phyloP scores from a whole-genome alignment of 2,888 invertebrate genomes.

The Epistrophe grossulariae region DNA sequence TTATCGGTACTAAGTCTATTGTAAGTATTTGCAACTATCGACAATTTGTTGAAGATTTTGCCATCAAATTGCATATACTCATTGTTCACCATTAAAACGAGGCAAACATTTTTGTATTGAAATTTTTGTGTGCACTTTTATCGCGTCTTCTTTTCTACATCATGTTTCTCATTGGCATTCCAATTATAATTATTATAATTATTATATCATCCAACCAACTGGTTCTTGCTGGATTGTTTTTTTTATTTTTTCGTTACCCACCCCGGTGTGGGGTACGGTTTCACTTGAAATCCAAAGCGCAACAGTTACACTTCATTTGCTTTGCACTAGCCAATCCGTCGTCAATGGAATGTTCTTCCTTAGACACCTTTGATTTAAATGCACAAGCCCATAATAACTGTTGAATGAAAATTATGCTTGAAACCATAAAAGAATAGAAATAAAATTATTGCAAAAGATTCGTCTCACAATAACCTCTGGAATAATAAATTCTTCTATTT shows the following conservation, averaged over 20 bases:
- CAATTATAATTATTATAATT: slow-evolving; percentile 21
- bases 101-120: slow-evolving; percentile 12
- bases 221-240: slow-evolving; percentile 58
- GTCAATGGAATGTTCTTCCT: slow-evolving; percentile 54
- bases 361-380: slow-evolving; percentile 43
- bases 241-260: slow-evolving; percentile 43
- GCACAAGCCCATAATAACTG: slow-evolving; percentile 42
- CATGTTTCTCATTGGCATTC: slow-evolving; percentile 62
- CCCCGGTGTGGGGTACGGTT: slow-evolving; percentile 61
- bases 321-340: slow-evolving; percentile 76
- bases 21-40: not conserved
- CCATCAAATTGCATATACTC: not conserved
- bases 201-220: slow-evolving; percentile 71
- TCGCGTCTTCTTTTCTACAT: slow-evolving; percentile 50
- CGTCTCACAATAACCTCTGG: slow-evolving; percentile 8
- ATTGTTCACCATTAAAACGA: slow-evolving; percentile 7
- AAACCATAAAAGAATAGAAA: slow-evolving; percentile 42
- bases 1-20: not conserved
- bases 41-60: not conserved
- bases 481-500: slow-evolving; percentile 8
- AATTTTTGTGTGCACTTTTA: slow-evolving; percentile 42
- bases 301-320: slow-evolving; percentile 82
- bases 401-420: slow-evolving; percentile 46
- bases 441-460: slow-evolving; percentile 24
- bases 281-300: slow-evolving; percentile 74